Conservation (phyloP, 2,113 vertebrate genomes). For the Crotalus viridis region DNA sequence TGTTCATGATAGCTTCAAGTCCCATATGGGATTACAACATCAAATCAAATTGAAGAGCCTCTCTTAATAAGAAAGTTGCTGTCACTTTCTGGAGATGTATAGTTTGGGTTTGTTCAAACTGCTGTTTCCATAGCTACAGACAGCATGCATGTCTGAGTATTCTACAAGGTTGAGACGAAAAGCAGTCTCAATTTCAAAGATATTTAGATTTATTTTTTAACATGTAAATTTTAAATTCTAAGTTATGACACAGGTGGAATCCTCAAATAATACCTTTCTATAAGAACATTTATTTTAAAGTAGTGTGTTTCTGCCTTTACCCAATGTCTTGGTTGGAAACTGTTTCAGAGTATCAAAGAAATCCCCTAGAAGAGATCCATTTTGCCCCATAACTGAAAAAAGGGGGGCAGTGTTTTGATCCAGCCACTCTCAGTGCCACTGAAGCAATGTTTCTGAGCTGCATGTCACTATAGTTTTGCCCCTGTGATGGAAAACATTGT, state of each 20-base stretch:
- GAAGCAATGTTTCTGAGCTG: neutral
- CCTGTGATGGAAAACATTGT: neutral
- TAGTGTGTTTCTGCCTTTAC: neutral
- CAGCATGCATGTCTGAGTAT: neutral
- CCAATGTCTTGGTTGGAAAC: too few relatives aligned
- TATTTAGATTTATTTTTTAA: neutral
- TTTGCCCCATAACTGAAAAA: neutral
- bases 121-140: constrained; percentile 7
- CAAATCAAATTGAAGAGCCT: neutral
- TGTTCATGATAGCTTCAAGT: constrained; percentile 3
- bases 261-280: neutral
- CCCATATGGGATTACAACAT: neutral
- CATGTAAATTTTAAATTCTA: neutral
- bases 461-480: neutral
- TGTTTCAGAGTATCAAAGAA: neutral
- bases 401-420: neutral
- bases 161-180: neutral
- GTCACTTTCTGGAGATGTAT: neutral
- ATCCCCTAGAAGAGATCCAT: neutral
- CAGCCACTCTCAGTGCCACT: neutral
- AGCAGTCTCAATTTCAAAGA: neutral
- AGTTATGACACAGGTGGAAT: neutral
- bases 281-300: neutral
- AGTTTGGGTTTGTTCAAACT: neutral
- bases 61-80: constrained; percentile 17